These are phyloP conservation scores for Vanessa tameamea DNA, from an alignment of 1,140 invertebrate genomes.

Conservation along the genomic window DNA sequence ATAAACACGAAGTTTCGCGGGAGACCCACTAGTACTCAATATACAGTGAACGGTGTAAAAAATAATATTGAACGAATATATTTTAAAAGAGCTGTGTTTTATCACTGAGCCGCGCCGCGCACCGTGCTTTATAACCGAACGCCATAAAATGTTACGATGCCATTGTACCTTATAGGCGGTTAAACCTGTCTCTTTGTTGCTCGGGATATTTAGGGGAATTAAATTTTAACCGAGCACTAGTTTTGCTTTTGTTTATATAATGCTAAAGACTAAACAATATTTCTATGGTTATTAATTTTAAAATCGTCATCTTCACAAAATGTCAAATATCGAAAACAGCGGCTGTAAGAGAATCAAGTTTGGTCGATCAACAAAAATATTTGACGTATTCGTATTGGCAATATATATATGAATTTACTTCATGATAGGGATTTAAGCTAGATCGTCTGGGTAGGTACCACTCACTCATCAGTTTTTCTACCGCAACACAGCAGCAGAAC, in stretches of 20 bases:
- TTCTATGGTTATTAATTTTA: too few relatives aligned
- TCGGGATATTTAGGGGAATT: slow-evolving; percentile 11
- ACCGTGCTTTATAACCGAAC: slow-evolving; percentile 20
- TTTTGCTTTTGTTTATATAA: neutral
- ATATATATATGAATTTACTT: too few relatives aligned
- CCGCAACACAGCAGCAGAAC: too few relatives aligned
- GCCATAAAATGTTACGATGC: slow-evolving; percentile 36
- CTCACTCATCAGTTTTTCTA: too few relatives aligned
- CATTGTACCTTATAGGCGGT: slow-evolving; percentile 31
- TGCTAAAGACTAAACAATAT: neutral
- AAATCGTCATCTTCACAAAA: too few relatives aligned
- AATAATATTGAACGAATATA: neutral
- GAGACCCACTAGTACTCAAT: neutral
- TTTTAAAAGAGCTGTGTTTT: slow-evolving; percentile 18
- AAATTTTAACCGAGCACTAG: slow-evolving; percentile 9
- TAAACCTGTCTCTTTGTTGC: slow-evolving; percentile 23
- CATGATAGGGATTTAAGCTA: too few relatives aligned
- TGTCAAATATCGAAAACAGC: too few relatives aligned
- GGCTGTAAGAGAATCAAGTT: too few relatives aligned
- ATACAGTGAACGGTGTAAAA: neutral
- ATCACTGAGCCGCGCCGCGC: slow-evolving; percentile 3
- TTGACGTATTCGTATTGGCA: too few relatives aligned
- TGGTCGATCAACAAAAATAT: too few relatives aligned
- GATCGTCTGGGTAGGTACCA: too few relatives aligned
- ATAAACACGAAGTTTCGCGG: too few relatives aligned